Conservation (phyloP, 2,888 invertebrate genomes). For the Phlogophora meticulosa region DNA sequence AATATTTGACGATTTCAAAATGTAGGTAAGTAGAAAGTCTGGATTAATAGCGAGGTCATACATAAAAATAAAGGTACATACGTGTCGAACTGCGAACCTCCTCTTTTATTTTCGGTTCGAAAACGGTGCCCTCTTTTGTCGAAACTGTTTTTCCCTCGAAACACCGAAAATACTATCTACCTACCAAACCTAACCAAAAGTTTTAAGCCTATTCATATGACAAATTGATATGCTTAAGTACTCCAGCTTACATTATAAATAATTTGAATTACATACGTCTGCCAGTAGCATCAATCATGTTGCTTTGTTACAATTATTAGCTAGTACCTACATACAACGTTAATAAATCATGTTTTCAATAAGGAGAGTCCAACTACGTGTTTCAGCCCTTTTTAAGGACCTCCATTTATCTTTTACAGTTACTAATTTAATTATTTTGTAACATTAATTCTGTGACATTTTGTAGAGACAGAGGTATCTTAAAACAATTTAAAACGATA, state of each 20-base stretch:
- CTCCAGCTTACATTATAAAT: constrained; percentile 22
- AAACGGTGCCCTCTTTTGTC: neutral
- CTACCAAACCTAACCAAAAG: neutral
- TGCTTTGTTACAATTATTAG: constrained; percentile 1
- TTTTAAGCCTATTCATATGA: neutral
- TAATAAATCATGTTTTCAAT: constrained; percentile 5
- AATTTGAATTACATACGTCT: constrained; percentile 1
- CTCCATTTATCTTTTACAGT: constrained; percentile 2
- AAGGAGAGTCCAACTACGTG: neutral
- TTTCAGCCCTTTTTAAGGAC: neutral
- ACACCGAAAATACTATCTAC: neutral
- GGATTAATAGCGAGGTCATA: no score
- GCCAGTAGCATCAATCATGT: constrained; percentile 37
- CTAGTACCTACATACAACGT: neutral
- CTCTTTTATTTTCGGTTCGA: no score
- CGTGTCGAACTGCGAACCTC: no score
- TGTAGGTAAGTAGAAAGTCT: no score
- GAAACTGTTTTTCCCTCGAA: neutral
- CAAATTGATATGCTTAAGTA: neutral
- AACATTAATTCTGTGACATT: constrained; percentile 9
- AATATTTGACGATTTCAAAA: no score
- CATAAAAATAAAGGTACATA: no score
- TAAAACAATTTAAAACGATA: neutral
- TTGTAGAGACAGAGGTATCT: neutral
- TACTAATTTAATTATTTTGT: neutral